Base-by-base conservation (phyloP, 2,113 vertebrate species). In the Calyptommatus sinebrachiatus region DNA sequence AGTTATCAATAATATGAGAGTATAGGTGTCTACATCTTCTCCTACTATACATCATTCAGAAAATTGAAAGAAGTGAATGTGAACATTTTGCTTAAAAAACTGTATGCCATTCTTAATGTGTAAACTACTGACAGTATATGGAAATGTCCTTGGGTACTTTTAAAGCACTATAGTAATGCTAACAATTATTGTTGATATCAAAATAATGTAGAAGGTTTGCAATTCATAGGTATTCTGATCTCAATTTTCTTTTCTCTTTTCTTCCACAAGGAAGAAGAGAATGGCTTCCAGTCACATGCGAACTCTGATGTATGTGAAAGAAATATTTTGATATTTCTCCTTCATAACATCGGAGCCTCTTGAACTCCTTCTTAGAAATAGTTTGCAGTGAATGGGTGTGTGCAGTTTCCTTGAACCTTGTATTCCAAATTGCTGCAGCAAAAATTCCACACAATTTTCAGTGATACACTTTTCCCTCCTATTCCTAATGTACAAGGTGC, bases 331-430 rank as follows among this genome's bases (percentile, higher is more conserved):
- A 72, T 81, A 29, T 74, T 85, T 84, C 63, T 80, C 74, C 48
- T 83, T 78, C 79, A 81, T 81, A 81, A 76, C 79, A 81, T 81
- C 73, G 66, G 73, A 67, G 80, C 63, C 67, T 82, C 73, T 82
- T 76, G 68, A 76, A 82, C 73, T 82, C 67, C 74, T 63, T 82
- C 63, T 71, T 35, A 61, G 24, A 26, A 48, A 63, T 76, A 81
- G 35, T 70, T 81, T 73, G n/a, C 73, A 81, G 79, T 81, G 80
- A 72, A 77, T 77, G 80, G 74, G 80, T 77, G 45, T 82, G 74
- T 77, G 80, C 73, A 71, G 46, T 82, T 82, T 72, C 80, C 80
- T 77, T 77, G 74, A 71, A 61, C 80, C 68, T 82, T 72, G 35
- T 69, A 63, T 82, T 65, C 45, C 16, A 81, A 81, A 76, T 70